These are phyloP conservation scores for Gryon sp. DNA, from an alignment of 1,140 invertebrate genomes.

Conservation along the genomic window DNA sequence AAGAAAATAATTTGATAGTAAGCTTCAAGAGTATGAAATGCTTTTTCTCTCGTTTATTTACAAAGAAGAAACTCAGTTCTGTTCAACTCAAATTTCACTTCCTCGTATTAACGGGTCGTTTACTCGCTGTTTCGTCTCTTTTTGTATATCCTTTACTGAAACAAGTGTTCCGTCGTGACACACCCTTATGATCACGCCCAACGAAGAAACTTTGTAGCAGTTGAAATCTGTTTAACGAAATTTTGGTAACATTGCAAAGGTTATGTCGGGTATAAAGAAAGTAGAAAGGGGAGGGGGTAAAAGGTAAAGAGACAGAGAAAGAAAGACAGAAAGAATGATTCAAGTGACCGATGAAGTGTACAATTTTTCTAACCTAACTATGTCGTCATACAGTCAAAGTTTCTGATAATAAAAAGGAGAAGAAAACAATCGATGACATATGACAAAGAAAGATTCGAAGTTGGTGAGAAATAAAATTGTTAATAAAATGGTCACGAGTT, in stretches of 20 bases:
- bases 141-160: neutral
- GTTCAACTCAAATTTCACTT: constrained; percentile 35
- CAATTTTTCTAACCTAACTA: neutral
- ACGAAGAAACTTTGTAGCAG: constrained; percentile 13
- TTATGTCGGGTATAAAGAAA: too few species aligned
- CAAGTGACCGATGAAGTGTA: neutral
- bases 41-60: constrained; percentile 14
- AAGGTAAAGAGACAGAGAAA: too few species aligned
- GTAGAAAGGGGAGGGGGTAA: too few species aligned
- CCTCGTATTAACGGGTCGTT: constrained; percentile 27
- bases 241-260: neutral
- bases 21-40: neutral
- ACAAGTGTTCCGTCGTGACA: constrained; percentile 44
- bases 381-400: neutral
- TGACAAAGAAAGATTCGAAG: too few species aligned
- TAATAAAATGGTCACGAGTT: too few species aligned
- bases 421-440: too few species aligned
- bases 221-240: constrained; percentile 7
- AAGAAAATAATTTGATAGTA: constrained; percentile 16
- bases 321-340: too few species aligned
- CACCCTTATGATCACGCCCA: constrained; percentile 11
- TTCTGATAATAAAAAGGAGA: too few species aligned
- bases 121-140: constrained; percentile 10
- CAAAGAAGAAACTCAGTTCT: constrained; percentile 25
- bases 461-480: too few species aligned